A percentile compares a stretch with the other conserved stretches of the same genome.
phyloP scores from a whole-genome alignment of 1,140 invertebrate species.

The Leptinotarsa undecemlineata region DNA sequence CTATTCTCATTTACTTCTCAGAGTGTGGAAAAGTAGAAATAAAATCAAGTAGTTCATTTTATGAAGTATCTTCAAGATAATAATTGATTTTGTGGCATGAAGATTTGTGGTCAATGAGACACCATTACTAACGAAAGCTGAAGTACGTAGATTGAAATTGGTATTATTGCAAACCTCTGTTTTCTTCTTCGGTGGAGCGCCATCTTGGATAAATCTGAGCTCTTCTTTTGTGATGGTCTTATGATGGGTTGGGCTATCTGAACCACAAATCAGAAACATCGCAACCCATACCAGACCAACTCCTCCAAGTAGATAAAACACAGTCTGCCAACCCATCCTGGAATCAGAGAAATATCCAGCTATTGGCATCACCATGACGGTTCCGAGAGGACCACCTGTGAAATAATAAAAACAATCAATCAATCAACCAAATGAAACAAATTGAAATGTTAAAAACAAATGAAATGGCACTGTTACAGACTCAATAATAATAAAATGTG shows the following conservation, averaged over 20 bases:
- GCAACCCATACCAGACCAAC: constrained; percentile 64
- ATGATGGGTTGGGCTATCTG: constrained; percentile 73
- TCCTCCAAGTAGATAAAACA: constrained; percentile 75
- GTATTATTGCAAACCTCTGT: constrained; percentile 43
- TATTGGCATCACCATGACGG: constrained; percentile 69
- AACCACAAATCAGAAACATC: constrained; percentile 65
- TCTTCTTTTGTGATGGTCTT: constrained; percentile 80
- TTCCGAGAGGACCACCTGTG: constrained; percentile 56
- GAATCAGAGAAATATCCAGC: constrained; percentile 68
- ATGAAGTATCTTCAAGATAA: too few relatives aligned
- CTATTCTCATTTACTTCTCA: too few relatives aligned
- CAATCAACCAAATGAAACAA: too few relatives aligned
- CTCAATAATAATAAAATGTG: too few relatives aligned
- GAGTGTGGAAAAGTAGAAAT: too few relatives aligned
- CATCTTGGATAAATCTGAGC: constrained; percentile 80
- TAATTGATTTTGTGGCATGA: too few relatives aligned
- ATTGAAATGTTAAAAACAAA: too few relatives aligned
- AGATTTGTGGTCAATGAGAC: too few relatives aligned
- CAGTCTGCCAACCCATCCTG: constrained; percentile 70
- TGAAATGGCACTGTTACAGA: too few relatives aligned
- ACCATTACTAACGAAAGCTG: too few relatives aligned
- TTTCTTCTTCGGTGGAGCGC: constrained; percentile 75
- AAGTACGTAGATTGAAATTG: too few relatives aligned
- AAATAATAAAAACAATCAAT: neutral
- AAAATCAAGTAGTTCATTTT: too few relatives aligned